These are phyloP conservation scores for Ceratina japonica DNA, from an alignment of 1,140 invertebrate genomes.

Conservation along the genomic window DNA sequence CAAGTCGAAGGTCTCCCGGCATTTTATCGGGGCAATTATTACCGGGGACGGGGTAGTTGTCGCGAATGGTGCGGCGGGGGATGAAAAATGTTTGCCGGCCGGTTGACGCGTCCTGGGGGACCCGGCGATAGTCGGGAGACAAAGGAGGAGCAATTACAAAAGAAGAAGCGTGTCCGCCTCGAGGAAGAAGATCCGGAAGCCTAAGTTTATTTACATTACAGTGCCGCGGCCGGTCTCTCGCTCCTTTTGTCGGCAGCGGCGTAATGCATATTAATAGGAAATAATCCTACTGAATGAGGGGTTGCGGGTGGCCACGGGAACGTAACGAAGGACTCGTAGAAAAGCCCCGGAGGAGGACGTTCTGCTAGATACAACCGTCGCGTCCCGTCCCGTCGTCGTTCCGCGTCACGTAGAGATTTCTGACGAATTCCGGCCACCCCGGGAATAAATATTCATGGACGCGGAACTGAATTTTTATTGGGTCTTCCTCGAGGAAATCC, in stretches of 20 bases:
- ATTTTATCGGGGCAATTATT: constrained; percentile 29
- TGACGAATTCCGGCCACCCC: constrained; percentile 69
- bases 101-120: constrained; percentile 31
- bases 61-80: constrained; percentile 6
- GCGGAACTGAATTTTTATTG: constrained; percentile 31
- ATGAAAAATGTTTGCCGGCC: constrained; percentile 57
- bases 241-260: constrained; percentile 53
- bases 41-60: not conserved
- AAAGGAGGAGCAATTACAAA: constrained; percentile 62
- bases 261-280: constrained; percentile 67
- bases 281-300: constrained; percentile 50
- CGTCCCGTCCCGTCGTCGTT: constrained; percentile 50
- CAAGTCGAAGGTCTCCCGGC: too few relatives aligned
- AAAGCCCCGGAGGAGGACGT: constrained; percentile 48
- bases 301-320: constrained; percentile 37
- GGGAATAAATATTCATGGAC: constrained; percentile 76
- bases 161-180: constrained; percentile 56
- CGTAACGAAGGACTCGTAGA: constrained; percentile 47
- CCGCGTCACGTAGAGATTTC: constrained; percentile 70
- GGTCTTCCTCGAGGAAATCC: not conserved
- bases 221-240: constrained; percentile 50
- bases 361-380: constrained; percentile 45
- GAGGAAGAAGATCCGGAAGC: constrained; percentile 57
- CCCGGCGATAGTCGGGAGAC: constrained; percentile 44
- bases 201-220: constrained; percentile 66